Percentiles rank a stretch among this genome's conserved stretches.
phyloP scores from a whole-genome alignment of 2,888 invertebrate species.

The Punctoribates punctum region DNA sequence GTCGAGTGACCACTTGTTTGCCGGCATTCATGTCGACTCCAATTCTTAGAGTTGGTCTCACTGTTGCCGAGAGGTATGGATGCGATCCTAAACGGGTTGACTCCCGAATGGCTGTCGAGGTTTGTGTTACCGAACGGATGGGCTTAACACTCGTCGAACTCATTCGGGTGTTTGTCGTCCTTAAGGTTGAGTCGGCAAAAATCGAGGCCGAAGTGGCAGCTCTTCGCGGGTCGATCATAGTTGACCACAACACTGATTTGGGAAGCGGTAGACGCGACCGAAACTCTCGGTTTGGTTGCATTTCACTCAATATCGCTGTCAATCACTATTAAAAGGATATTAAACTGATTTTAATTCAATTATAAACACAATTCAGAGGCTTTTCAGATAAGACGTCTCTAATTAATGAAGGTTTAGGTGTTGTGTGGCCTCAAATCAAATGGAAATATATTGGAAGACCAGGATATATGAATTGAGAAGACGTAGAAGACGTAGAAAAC shows the following conservation, averaged over 20 bases:
- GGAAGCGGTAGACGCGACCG: conserved; percentile 12
- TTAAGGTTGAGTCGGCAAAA: not conserved
- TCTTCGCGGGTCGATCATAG: not conserved
- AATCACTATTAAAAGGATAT: too few species aligned
- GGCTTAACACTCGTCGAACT: not conserved
- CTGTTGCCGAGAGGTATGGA: not conserved
- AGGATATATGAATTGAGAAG: too few species aligned
- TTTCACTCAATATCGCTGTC: too few species aligned
- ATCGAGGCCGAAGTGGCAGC: not conserved
- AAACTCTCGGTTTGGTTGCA: not conserved
- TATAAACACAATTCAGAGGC: too few species aligned
- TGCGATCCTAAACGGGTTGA: not conserved
- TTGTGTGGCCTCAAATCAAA: too few species aligned
- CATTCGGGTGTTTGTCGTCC: not conserved
- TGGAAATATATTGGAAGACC: too few species aligned
- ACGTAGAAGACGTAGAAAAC: too few species aligned
- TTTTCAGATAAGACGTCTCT: too few species aligned
- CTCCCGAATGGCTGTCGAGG: not conserved
- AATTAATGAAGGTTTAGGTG: too few species aligned
- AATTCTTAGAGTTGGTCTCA: not conserved
- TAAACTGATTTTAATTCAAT: too few species aligned
- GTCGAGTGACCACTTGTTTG: not conserved
- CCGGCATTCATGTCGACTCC: not conserved
- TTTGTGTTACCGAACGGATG: not conserved
- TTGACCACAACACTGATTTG: not conserved